Evolutionary conservation across 1,140 invertebrate genomes (phyloP).

Genomic region (Contarinia nasturtii): DNA sequence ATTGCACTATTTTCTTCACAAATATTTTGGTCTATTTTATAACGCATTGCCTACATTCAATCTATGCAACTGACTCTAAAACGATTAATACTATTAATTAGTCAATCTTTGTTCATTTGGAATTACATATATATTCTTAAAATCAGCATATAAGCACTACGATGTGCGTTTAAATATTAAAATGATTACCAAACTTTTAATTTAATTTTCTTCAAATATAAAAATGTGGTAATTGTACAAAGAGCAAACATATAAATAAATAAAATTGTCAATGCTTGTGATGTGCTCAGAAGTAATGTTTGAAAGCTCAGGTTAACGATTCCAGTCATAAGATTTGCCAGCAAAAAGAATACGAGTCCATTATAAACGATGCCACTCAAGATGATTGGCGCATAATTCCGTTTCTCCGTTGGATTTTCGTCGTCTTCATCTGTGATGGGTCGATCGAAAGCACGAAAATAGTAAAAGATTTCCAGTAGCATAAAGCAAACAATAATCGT

Average conservation of each 20-base stretch:
- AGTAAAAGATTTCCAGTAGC: slow-evolving; percentile 29
- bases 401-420: slow-evolving; percentile 3
- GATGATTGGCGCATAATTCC: slow-evolving; percentile 28
- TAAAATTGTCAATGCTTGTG: slow-evolving; percentile 31
- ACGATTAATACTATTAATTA: too few species aligned
- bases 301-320: slow-evolving; percentile 48
- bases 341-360: slow-evolving; percentile 56
- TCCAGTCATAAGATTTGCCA: slow-evolving; percentile 62
- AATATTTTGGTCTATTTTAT: too few species aligned
- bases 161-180: too few species aligned
- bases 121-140: too few species aligned
- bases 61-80: too few species aligned
- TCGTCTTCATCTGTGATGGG: slow-evolving; percentile 1
- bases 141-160: too few species aligned
- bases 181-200: slow-evolving; percentile 7
- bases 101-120: too few species aligned
- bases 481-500: slow-evolving; percentile 30
- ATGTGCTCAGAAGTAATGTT: slow-evolving; percentile 31
- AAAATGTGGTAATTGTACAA: slow-evolving; percentile 5
- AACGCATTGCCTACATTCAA: too few species aligned
- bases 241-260: slow-evolving; percentile 33
- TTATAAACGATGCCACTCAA: slow-evolving; percentile 51
- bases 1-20: too few species aligned
- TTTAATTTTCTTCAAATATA: slow-evolving; percentile 11
- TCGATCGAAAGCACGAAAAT: slow-evolving; percentile 13